Percentiles rank a stretch among this genome's conserved stretches.
These are phyloP conservation scores for Apaloderma vittatum DNA, from an alignment of 2,113 vertebrate genomes.

Conservation along the genomic window DNA sequence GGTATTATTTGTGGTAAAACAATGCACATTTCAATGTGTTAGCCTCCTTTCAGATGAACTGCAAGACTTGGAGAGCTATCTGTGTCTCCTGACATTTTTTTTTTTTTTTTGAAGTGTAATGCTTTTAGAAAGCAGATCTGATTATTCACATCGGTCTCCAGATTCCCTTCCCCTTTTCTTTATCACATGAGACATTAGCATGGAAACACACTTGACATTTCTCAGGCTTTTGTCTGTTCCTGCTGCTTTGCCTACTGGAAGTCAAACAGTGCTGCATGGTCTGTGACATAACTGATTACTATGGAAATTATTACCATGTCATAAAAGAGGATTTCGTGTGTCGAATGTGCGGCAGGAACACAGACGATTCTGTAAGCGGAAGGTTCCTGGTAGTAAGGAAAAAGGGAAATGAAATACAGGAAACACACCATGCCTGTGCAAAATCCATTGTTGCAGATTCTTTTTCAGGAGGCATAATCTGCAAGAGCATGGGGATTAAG, in stretches of 20 bases:
- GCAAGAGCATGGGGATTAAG: not conserved
- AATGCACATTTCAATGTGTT: not conserved
- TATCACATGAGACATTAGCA: constrained; percentile 38
- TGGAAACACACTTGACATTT: constrained; percentile 23
- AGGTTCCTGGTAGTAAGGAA: constrained; percentile 39
- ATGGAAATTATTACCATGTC: constrained; percentile 73
- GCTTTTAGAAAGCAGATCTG: not conserved
- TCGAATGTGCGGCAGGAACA: constrained; percentile 34
- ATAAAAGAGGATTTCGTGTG: constrained; percentile 66
- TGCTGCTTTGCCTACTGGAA: constrained; percentile 64
- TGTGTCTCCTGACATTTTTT: not conserved
- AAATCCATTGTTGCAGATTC: constrained; percentile 33
- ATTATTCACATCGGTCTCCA: constrained; percentile 2
- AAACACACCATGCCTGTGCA: not conserved
- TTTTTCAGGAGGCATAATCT: constrained; percentile 8
- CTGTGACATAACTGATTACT: constrained; percentile 73
- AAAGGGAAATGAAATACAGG: constrained; percentile 42
- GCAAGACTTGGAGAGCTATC: not conserved
- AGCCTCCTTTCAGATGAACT: not conserved
- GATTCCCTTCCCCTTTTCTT: constrained; percentile 58
- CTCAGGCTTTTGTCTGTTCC: constrained; percentile 67
- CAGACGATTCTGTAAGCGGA: constrained; percentile 61
- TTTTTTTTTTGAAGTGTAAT: not conserved
- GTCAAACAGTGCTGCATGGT: constrained; percentile 21
- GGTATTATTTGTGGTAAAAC: not conserved